phyloP scores from a whole-genome alignment of 1,140 invertebrate genomes.

The Drosophila rhopaloa region DNA sequence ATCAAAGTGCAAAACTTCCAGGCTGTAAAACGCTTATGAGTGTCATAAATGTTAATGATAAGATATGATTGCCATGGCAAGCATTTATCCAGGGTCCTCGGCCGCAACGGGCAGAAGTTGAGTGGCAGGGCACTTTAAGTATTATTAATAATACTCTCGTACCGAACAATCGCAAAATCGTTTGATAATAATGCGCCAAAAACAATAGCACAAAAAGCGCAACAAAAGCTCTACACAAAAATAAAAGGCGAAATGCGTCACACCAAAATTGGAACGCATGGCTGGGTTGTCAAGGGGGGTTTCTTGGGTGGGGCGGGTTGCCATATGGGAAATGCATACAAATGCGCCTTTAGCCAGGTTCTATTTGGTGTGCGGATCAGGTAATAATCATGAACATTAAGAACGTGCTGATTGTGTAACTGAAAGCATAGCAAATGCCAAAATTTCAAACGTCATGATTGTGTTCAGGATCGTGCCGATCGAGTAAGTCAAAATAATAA shows the following conservation, averaged over 20 bases:
- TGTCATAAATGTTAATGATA: constrained; percentile 14
- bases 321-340: constrained; percentile 53
- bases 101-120: background rate
- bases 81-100: constrained; percentile 33
- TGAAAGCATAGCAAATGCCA: background rate
- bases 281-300: constrained; percentile 10
- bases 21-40: constrained; percentile 26
- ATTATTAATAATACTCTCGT: constrained; percentile 36
- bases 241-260: constrained; percentile 60
- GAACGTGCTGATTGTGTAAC: constrained; percentile 22
- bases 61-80: constrained; percentile 32
- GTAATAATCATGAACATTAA: constrained; percentile 12
- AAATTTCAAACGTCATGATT: constrained; percentile 1
- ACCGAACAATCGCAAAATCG: constrained; percentile 35
- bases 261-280: constrained; percentile 45
- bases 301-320: constrained; percentile 1
- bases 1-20: constrained; percentile 31
- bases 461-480: constrained; percentile 17
- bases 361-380: constrained; percentile 20
- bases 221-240: constrained; percentile 42
- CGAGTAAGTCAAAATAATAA: constrained; percentile 10
- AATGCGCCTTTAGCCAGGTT: constrained; percentile 46
- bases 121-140: constrained; percentile 37
- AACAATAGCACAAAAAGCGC: constrained; percentile 26
- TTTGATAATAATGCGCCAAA: constrained; percentile 53